Conservation (phyloP, 92 coral and sea anemone genomes). For the Nematostella vectensis region DNA sequence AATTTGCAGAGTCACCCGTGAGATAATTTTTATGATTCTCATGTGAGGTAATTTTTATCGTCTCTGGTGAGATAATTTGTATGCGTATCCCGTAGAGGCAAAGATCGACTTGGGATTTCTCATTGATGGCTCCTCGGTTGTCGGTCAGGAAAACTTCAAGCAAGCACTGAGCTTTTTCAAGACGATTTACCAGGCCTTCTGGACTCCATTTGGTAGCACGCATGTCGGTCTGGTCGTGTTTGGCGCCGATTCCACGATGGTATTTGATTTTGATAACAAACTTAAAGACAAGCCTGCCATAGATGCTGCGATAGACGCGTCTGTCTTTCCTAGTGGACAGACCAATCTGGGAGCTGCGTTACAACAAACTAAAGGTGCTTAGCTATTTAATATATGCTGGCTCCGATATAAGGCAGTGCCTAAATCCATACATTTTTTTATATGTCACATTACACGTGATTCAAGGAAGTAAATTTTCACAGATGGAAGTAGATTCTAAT, state of each 20-base stretch:
- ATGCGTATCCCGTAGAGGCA: too few species aligned
- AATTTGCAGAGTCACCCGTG: background rate
- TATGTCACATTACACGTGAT: too few species aligned
- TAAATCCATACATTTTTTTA: too few species aligned
- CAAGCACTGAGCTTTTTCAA: slow-evolving; percentile 47
- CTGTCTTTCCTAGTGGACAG: slow-evolving; percentile 57
- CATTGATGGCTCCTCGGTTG: slow-evolving; percentile 74
- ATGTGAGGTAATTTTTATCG: too few species aligned
- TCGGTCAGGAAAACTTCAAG: slow-evolving; percentile 60
- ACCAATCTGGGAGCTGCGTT: slow-evolving; percentile 54
- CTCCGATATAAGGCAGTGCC: too few species aligned
- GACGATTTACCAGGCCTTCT: slow-evolving; percentile 51
- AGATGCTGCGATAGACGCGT: slow-evolving; percentile 50
- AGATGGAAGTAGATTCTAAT: too few species aligned
- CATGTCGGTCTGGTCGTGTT: slow-evolving; percentile 62
- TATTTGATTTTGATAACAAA: slow-evolving; percentile 60
- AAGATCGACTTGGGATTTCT: slow-evolving; percentile 75
- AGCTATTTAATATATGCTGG: background rate
- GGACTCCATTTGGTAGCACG: slow-evolving; percentile 64
- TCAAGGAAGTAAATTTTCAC: too few species aligned
- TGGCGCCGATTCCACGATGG: slow-evolving; percentile 43
- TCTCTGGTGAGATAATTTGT: too few species aligned
- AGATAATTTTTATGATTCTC: background rate
- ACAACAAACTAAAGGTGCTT: slow-evolving; percentile 33
- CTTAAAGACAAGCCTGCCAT: slow-evolving; percentile 43